Base-by-base conservation (phyloP, 2,888 invertebrate genomes). In the Cryptus armator region DNA sequence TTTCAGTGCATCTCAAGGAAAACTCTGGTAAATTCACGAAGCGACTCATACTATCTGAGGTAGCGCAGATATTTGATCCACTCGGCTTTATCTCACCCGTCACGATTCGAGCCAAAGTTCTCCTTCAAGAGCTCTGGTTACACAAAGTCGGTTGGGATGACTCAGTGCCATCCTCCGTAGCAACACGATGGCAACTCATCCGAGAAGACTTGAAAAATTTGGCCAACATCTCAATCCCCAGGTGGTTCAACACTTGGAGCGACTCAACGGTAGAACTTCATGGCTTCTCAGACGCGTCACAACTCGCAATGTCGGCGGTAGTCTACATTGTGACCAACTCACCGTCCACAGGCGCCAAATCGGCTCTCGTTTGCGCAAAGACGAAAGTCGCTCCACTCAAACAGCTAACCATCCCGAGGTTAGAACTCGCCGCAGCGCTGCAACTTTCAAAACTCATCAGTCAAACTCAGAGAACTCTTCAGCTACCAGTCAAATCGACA, bases 51-150 rank as follows among this genome's bases (percentile, higher is more conserved):
- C 43, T 87, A 1, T 87, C 87, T 0, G 68, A 86, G 43, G 32
- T 83, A 0, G 84, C 86, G 7, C 78, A 80, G 16, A 51, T 88
- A 12, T 88, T 74, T 24, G 87, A 88, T 56, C 87, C 86, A 4
- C 70, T 88, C 0, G 86, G 86, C 0, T 85, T 84, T 37, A n/a
- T 85, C 0, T 29, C 86, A 2, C 89, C 87, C 1, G 67, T 86
- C 0, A 51, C 81, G 0, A 83, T 88, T 12, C 56, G 46, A 14
- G 87, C 87, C 1, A 87, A 89, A 32, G 59, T 87, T 2, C n/a
- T 88, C 0, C 10, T 87, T 0, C 87, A 87, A 59, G 46, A 71
- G 6, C 44, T 87, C 0, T 88, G 88, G 87, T 12, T 87, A 0
- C 32, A 66, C 0, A 83, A 87, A 29, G 10, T 84, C 3, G 66